Evolutionary conservation across 2,797 vertebrate species (phyloP), one percentile per base, ranked within the genome.

Genomic region (Chrosomus eos): DNA sequence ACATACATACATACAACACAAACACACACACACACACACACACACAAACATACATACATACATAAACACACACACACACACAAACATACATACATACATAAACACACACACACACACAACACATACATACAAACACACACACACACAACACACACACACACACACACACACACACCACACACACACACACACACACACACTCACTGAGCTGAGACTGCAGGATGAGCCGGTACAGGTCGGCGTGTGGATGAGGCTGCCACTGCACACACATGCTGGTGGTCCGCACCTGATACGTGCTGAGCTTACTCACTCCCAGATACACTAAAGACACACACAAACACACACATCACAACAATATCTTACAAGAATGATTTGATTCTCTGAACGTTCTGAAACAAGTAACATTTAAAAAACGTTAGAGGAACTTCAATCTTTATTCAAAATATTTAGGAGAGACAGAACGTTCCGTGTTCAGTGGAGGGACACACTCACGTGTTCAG

Each of bases 161-260:
- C 45, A 1, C 45, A 16, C 14, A 5, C 48, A 18, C 48, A 16
- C 45, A 5, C 14, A 5, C 45, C 5, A 13, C 16, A 7, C 48
- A 3, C 19, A 8, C 51, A 2, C 18, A 13, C 18, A 7, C 18
- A 19, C 5, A 53, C 19, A 53, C 19, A 28, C 60, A 95, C 97
- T 96, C 93, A 99, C 98, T 96, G 76, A 91, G 89, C 7, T 95
- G 83, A 0, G 97, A 95, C 88, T 98, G 96, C 21, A 97, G 82
- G 26, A 92, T 77, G 6, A 97, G 87, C 16, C 97, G 94, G 92
- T 98, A 98, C 70, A 95, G 88, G 19, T 88, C 95, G 84, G 97
- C 97, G 2, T 99, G 97, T 10, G 93, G 95, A 18, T 98, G 98
- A 19, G 96, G 91, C 88, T 96, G 95, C 98, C 98, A 99, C 87